These are phyloP conservation scores for Terebella lapidaria DNA, from an alignment of 2,888 invertebrate genomes.

Conservation along the genomic window DNA sequence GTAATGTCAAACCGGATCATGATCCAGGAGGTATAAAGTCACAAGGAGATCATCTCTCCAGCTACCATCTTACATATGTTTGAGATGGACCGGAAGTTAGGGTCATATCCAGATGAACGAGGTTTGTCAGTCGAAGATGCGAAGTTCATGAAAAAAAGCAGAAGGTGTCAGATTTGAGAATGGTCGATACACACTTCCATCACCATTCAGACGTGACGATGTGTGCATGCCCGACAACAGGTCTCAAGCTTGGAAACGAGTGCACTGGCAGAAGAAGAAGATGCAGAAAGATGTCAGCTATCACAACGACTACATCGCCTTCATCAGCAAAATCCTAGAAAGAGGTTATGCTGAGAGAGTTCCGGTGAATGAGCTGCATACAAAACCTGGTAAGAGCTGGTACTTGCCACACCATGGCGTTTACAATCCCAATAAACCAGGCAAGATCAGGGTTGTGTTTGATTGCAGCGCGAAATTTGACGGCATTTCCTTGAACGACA, in stretches of 20 bases:
- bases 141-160: neutral
- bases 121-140: neutral
- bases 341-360: neutral
- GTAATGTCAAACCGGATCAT: no score
- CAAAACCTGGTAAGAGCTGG: no score
- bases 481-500: neutral
- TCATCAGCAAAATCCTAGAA: neutral
- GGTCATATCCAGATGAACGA: neutral
- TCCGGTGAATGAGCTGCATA: neutral
- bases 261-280: neutral
- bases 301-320: neutral
- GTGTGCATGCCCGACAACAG: neutral
- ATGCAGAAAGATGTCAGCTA: no score
- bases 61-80: no score
- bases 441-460: neutral
- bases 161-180: neutral
- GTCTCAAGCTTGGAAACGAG: neutral
- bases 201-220: neutral
- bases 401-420: no score
- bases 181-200: neutral
- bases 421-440: no score
- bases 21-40: no score
- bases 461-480: neutral
- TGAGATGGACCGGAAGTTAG: no score
- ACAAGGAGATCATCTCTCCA: no score